Evolutionary conservation across 1,140 invertebrate genomes (phyloP), one percentile per base, ranked within the genome.

Genomic region (Steinernema feltiae): DNA sequence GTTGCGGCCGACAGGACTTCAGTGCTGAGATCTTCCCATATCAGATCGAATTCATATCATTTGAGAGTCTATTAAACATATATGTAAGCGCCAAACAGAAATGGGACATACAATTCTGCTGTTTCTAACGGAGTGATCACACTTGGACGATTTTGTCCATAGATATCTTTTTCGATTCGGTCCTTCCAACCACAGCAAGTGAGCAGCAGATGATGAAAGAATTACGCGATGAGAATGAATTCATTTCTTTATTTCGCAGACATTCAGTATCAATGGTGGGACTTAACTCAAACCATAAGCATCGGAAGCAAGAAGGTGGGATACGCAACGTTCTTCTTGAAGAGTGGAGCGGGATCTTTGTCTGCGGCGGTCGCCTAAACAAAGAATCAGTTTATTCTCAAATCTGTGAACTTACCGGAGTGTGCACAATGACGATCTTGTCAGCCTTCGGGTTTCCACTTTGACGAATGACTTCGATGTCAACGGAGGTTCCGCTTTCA

Each of bases 371-470:
- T 1, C 32, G 76, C 79, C 41, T 73, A 32, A 71, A 71, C n/a
- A 17, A 0, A 35, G 24, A 18, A 30, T 24, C 30, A 32, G 27
- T 71, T 3, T n/a, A 53, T 15, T 32, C 30, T 32, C n/a, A 71
- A 27, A 71, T 15, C 0, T 15, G 0, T 32, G 53, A 29, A 70
- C 72, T 73, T 48, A 73, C 72, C n/a, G 48, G 31, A 12, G 78
- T 78, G 78, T 24, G 17, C 12, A 76, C 24, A 29, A 78, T 35
- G 78, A 81, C 78, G 70, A 78, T 27, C 53, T 81, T 80, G 73
- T 77, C 75, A 15, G 32, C 30, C 30, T 77, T 77, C 17, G 76
- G 75, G 69, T 30, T 46, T 18, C 41, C 76, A 29, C 30, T 41
- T 29, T 77, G 41, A 15, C 76, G 76, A 15, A 76, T 32, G 12